Conservation (phyloP, 53 echinoderm and acorn worm genomes). For the Zoroaster sp. region DNA sequence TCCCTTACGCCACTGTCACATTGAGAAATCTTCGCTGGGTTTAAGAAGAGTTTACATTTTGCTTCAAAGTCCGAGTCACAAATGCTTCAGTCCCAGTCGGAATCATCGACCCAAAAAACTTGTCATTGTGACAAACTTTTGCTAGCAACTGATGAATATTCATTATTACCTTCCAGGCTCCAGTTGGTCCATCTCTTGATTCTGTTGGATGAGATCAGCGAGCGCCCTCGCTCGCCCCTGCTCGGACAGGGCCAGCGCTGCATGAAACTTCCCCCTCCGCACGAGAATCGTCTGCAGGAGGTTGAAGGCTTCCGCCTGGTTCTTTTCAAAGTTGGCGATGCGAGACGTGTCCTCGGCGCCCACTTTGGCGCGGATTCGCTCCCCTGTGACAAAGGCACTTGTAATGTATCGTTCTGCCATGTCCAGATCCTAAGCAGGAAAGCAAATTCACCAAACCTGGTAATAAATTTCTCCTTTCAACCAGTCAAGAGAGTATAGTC, state of each 20-base stretch:
- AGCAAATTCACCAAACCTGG: neutral
- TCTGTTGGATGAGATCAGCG: conserved; percentile 42
- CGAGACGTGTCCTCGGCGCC: conserved; percentile 42
- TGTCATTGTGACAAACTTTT: no score
- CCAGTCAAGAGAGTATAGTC: no score
- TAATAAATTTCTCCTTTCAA: no score
- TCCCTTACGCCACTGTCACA: no score
- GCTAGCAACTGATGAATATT: no score
- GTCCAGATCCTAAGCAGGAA: neutral
- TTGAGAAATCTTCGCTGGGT: no score
- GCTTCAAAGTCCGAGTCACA: no score
- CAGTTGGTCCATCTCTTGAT: neutral
- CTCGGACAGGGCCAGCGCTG: conserved; percentile 36
- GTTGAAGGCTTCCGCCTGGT: conserved; percentile 53
- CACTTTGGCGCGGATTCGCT: conserved; percentile 36
- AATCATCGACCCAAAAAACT: no score
- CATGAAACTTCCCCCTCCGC: conserved; percentile 19
- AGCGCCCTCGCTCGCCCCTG: conserved; percentile 55
- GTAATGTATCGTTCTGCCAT: conserved; percentile 43
- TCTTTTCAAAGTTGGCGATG: conserved; percentile 61
- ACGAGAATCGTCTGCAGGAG: conserved; percentile 50
- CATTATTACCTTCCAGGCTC: neutral
- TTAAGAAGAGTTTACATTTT: no score
- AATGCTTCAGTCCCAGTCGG: no score
- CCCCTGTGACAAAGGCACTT: conserved; percentile 36